Conservation (phyloP, 2,797 vertebrate genomes). For the Ceryle rudis region DNA sequence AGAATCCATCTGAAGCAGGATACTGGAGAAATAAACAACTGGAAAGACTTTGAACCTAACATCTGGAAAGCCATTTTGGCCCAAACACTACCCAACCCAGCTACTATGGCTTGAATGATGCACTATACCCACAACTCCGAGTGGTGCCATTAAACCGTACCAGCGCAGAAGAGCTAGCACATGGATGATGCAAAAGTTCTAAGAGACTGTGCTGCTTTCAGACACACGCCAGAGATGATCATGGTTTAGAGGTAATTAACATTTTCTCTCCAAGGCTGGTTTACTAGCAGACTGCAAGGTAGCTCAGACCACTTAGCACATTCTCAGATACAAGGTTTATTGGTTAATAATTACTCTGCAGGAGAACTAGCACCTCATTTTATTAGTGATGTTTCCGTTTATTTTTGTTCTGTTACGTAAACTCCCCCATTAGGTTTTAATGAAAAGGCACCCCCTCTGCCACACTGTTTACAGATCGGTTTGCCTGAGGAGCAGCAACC, state of each 20-base stretch:
- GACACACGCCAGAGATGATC: background rate
- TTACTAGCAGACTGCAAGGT: background rate
- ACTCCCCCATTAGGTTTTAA: background rate
- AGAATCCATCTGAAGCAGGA: background rate
- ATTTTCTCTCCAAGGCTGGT: background rate
- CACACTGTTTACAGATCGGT: background rate
- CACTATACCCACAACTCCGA: background rate
- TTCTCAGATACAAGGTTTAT: background rate
- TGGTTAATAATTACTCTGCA: constrained; percentile 34
- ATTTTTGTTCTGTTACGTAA: background rate
- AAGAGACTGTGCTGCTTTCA: background rate
- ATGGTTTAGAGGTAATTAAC: background rate
- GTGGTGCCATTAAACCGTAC: background rate
- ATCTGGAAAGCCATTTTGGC: rapidly evolving
- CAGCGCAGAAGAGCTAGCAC: background rate
- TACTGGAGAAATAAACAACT: background rate
- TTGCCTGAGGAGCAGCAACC: background rate
- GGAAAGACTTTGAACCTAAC: background rate
- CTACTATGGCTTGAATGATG: rapidly evolving
- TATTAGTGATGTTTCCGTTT: background rate
- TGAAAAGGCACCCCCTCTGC: background rate
- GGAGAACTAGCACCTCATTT: background rate
- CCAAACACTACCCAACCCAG: background rate
- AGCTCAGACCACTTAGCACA: background rate
- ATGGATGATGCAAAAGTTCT: background rate